Percentiles rank a stretch among this genome's conserved stretches.
Conservation (phyloP, 2,113 vertebrate species). For the Hemiscyllium ocellatum region DNA sequence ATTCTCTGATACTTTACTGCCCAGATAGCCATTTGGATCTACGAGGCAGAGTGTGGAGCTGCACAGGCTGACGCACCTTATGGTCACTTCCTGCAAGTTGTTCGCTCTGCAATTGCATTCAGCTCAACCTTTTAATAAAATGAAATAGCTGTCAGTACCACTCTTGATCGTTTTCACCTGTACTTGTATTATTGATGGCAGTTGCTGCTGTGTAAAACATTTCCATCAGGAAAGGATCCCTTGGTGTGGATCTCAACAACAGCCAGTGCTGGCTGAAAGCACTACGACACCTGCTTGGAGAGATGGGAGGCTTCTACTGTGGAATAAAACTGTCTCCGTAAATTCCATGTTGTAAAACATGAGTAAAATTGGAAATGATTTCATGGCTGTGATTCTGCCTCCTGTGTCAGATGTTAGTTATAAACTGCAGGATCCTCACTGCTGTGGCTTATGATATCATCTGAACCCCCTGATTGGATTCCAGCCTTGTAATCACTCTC, state of each 20-base stretch:
- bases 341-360: background rate
- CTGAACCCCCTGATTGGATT: background rate
- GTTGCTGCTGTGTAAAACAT: background rate
- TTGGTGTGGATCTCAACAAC: background rate
- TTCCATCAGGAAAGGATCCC: background rate
- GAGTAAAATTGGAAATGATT: background rate
- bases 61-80: background rate
- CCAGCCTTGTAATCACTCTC: background rate
- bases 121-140: background rate
- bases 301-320: background rate
- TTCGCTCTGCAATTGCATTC: background rate
- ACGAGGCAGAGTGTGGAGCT: background rate
- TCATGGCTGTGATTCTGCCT: background rate
- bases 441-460: background rate
- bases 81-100: background rate
- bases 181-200: background rate
- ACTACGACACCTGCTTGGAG: background rate
- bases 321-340: background rate
- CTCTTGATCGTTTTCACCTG: background rate
- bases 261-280: background rate
- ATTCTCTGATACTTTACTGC: background rate
- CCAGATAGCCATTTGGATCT: background rate
- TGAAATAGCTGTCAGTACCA: background rate
- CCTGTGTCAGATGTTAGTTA: background rate
- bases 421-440: background rate